A percentile compares a stretch with the other conserved stretches of the same genome.
phyloP scores from a whole-genome alignment of 2,888 invertebrate species.

The Spicauda simplicius region DNA sequence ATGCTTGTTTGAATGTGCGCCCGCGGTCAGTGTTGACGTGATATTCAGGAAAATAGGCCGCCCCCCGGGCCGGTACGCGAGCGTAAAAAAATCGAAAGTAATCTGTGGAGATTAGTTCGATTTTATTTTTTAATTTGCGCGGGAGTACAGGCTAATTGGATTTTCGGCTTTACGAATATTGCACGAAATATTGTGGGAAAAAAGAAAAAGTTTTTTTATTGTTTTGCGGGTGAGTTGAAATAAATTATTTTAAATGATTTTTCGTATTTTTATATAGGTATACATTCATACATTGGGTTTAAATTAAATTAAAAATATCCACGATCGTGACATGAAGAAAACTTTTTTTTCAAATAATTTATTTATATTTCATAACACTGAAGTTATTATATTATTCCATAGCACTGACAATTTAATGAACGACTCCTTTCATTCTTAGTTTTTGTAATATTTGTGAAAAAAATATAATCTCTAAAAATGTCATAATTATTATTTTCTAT shows the following conservation, averaged over 20 bases:
- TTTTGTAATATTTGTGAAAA: too few relatives aligned
- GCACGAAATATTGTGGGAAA: background rate
- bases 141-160: slow-evolving; percentile 8
- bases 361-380: too few relatives aligned
- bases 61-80: slow-evolving; percentile 53
- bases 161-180: slow-evolving; percentile 9
- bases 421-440: too few relatives aligned
- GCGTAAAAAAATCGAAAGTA: slow-evolving; percentile 59
- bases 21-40: slow-evolving; percentile 60
- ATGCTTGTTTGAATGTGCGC: slow-evolving; percentile 37
- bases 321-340: too few relatives aligned
- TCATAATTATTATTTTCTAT: too few relatives aligned
- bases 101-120: slow-evolving; percentile 50
- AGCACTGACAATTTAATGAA: too few relatives aligned
- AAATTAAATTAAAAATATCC: too few relatives aligned
- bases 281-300: too few relatives aligned
- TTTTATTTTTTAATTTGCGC: slow-evolving; percentile 36
- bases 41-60: slow-evolving; percentile 74
- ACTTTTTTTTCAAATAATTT: too few relatives aligned
- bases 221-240: slow-evolving; percentile 4
- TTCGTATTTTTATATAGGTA: too few relatives aligned
- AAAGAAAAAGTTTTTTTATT: background rate
- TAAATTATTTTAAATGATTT: background rate
- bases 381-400: too few relatives aligned
- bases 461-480: too few relatives aligned